Percentiles rank a stretch among this genome's conserved stretches.
Conservation (phyloP, 2,797 vertebrate genomes). For the Xiphophorus birchmanni region DNA sequence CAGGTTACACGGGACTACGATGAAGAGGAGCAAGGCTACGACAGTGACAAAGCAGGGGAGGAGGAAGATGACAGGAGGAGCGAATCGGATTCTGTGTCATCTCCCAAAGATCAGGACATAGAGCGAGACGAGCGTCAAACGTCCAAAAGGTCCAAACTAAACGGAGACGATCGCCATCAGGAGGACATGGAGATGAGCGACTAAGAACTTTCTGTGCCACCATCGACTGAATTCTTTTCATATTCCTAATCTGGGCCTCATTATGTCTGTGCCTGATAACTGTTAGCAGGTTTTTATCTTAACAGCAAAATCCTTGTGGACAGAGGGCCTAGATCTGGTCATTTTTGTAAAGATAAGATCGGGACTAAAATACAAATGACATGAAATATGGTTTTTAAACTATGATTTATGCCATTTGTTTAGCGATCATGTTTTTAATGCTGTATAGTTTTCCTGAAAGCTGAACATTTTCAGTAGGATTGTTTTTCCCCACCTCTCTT, state of each 20-base stretch:
- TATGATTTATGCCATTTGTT: conserved; percentile 62
- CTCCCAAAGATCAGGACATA: conserved; percentile 79
- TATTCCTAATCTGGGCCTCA: conserved; percentile 73
- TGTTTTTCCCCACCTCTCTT: conserved; percentile 54
- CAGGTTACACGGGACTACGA: conserved; percentile 98
- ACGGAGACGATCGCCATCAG: conserved; percentile 94
- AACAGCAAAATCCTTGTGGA: conserved; percentile 51
- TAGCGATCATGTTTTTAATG: conserved; percentile 13
- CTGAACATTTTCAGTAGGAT: conserved; percentile 32
- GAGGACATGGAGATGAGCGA: conserved; percentile 99
- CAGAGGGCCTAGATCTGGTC: conserved; percentile 22
- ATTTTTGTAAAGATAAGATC: conserved; percentile 51
- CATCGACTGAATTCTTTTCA: conserved; percentile 20
- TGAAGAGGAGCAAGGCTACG: conserved; percentile 97
- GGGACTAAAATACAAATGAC: conserved; percentile 33
- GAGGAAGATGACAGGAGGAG: conserved; percentile 93
- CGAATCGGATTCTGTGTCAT: conserved; percentile 78
- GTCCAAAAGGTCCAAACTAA: conserved; percentile 89
- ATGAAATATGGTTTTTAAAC: conserved; percentile 62
- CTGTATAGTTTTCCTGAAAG: conserved; percentile 31
- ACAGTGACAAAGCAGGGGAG: conserved; percentile 93
- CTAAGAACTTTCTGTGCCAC: conserved; percentile 66
- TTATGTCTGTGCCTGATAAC: conserved; percentile 63
- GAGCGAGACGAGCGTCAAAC: conserved; percentile 79
- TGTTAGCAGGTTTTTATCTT: conserved; percentile 62